A percentile compares a stretch with the other conserved stretches of the same genome.
Conservation (phyloP, 1,140 invertebrate genomes). For the Cydia splendana region DNA sequence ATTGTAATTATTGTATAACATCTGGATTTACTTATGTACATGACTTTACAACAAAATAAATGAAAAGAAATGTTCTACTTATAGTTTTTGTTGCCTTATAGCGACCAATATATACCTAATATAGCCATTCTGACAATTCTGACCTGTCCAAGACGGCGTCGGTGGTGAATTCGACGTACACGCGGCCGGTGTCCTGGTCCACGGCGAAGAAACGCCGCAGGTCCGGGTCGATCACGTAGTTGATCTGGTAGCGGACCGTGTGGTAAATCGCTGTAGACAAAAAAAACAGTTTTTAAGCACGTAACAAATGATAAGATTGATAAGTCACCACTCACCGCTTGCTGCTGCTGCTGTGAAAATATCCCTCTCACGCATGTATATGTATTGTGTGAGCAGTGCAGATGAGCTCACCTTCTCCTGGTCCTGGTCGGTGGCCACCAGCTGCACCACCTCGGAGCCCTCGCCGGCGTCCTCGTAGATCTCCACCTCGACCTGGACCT, state of each 20-base stretch:
- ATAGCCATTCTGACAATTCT: too few species aligned
- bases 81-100: too few species aligned
- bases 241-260: constrained; percentile 68
- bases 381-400: background rate
- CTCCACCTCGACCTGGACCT: constrained; percentile 54
- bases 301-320: too few species aligned
- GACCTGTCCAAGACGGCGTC: constrained; percentile 66
- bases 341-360: too few species aligned
- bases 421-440: constrained; percentile 75
- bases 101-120: too few species aligned
- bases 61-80: too few species aligned
- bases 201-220: constrained; percentile 75
- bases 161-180: constrained; percentile 69
- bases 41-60: too few species aligned
- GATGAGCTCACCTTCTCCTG: constrained; percentile 76
- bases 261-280: constrained; percentile 61
- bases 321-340: too few species aligned
- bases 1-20: too few species aligned
- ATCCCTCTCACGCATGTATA: too few species aligned
- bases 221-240: constrained; percentile 65
- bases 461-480: constrained; percentile 67
- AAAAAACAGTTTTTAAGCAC: background rate
- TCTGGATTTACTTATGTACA: too few species aligned
- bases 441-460: constrained; percentile 55
- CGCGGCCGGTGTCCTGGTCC: constrained; percentile 61